phyloP scores from a whole-genome alignment of 2,113 vertebrate species.

The Heterotilapia buettikoferi region DNA sequence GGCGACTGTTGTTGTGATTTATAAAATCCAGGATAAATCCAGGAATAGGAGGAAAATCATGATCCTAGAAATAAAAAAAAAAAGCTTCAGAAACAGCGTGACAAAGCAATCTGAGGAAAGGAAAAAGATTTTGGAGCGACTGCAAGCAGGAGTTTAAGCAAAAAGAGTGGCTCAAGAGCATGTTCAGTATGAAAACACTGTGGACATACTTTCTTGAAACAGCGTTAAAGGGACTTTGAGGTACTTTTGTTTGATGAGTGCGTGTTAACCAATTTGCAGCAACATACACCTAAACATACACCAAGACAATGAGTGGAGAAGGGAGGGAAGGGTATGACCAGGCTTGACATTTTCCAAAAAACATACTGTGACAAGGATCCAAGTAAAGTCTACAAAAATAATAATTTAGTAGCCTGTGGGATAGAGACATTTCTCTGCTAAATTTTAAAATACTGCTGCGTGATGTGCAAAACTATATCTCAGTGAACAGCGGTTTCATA shows the following conservation, averaged over 20 bases:
- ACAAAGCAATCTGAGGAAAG: neutral
- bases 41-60: neutral
- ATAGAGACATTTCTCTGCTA: neutral
- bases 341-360: neutral
- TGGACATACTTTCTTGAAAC: neutral
- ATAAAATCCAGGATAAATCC: neutral
- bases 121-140: accelerated
- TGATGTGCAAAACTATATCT: neutral
- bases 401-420: neutral
- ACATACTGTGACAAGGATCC: neutral
- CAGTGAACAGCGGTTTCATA: neutral
- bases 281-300: neutral
- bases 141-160: neutral
- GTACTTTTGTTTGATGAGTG: neutral
- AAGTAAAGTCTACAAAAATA: neutral
- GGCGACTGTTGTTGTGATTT: neutral
- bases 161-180: accelerated
- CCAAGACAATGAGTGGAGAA: neutral
- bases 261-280: neutral
- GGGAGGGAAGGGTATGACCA: neutral
- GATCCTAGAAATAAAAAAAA: accelerated
- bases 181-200: neutral
- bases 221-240: neutral
- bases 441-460: neutral
- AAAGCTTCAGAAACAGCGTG: neutral